phyloP scores from a whole-genome alignment of 2,113 vertebrate species.

The Vulpes ferrilata region DNA sequence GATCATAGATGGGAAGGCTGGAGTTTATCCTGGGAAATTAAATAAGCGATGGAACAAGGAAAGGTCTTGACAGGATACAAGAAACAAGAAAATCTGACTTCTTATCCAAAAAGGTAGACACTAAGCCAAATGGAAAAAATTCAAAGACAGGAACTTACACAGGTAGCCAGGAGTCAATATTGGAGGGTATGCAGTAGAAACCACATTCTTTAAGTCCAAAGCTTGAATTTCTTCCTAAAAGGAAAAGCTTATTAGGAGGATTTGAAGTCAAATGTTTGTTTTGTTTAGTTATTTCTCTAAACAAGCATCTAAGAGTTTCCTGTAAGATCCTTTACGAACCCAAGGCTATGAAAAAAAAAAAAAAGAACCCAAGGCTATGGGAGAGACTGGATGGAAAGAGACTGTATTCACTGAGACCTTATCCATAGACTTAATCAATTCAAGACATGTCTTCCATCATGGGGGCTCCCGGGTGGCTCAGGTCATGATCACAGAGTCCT shows the following conservation, averaged over 20 bases:
- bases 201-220: not conserved
- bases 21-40: not conserved
- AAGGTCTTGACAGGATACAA: not conserved
- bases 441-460: not conserved
- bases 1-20: not conserved
- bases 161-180: not conserved
- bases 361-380: not conserved
- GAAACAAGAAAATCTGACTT: constrained; percentile 26
- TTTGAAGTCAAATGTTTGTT: not conserved
- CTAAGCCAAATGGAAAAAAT: not conserved
- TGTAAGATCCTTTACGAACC: constrained; percentile 7
- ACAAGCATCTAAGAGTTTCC: not conserved
- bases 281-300: not conserved
- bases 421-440: not conserved
- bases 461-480: not conserved
- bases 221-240: not conserved
- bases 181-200: not conserved
- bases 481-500: not conserved
- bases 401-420: not conserved
- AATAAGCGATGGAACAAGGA: not conserved
- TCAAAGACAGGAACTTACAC: not conserved
- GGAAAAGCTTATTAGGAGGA: not conserved
- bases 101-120: not conserved
- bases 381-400: not conserved
- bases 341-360: not conserved